Base-by-base conservation (phyloP, 2,797 vertebrate genomes). In the Scomberomorus guttatus region DNA sequence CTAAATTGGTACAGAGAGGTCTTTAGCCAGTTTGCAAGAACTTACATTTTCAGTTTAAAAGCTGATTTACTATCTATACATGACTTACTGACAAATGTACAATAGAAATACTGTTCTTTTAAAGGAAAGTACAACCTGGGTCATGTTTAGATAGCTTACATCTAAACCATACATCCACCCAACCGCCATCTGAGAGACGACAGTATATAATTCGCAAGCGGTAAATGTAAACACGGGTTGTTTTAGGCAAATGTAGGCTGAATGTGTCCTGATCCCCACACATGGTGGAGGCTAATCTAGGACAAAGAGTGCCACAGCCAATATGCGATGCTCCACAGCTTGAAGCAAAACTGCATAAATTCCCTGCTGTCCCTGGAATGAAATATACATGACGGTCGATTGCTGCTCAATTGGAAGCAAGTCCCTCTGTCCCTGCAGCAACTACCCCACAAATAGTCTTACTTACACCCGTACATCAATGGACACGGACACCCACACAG, bases 361-460 rank as follows among this genome's bases (percentile, higher is more conserved):
- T 74, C 69, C 73, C 58, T 52, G 60, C 82, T 81, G 70, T 79
- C 55, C 59, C 84, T 69, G 34, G 81, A 80, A 91, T 92, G 77
- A 93, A 91, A 93, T 86, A 91, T 84, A 92, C 83, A 92, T 89
- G 89, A 90, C 58, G 76, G 72, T 77, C 42, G 3, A 64, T 76
- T 77, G 24, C 61, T 78, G 64, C 84, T 91, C 81, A 79, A 82
- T 86, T 86, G 76, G 82, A 70, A 72, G 80, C 76, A 70, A 79
- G 81, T 81, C 52, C 20, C 80, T 87, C 79, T 51, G 46, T 62
- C 76, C 74, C 77, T 66, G 54, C 52, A 75, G 72, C 70, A 67
- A 72, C 82, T 61, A 39, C 55, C 59, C 67, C 59, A 65, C 73
- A 79, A 79, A 82, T 37, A 55, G 29, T 62, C 69, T 70, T 77